Percentiles rank a stretch among this genome's conserved stretches.
phyloP scores from a whole-genome alignment of 2,888 invertebrate species.

The Agriopis aurantiaria region DNA sequence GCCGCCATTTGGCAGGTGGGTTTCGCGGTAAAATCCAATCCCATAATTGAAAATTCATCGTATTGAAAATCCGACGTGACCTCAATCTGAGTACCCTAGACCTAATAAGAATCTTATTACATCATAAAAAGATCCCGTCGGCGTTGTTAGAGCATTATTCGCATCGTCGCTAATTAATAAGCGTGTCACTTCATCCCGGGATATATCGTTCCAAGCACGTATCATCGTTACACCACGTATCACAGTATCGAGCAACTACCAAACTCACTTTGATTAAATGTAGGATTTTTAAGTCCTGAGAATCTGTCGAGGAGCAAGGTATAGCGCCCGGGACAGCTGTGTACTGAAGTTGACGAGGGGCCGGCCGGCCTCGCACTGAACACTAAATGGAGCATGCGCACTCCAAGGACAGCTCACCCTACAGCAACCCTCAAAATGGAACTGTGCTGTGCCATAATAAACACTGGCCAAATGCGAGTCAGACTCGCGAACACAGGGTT shows the following conservation, averaged over 20 bases:
- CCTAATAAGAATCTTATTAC: slow-evolving; percentile 32
- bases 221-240: neutral
- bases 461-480: slow-evolving; percentile 36
- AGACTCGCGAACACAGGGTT: too few species aligned
- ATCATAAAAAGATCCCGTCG: slow-evolving; percentile 31
- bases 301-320: slow-evolving; percentile 55
- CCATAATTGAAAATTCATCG: slow-evolving; percentile 3
- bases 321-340: slow-evolving; percentile 67
- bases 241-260: neutral
- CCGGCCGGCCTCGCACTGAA: slow-evolving; percentile 56
- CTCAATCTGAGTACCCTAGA: slow-evolving; percentile 10
- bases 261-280: slow-evolving; percentile 77
- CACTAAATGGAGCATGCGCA: slow-evolving; percentile 80
- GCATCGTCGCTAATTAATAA: slow-evolving; percentile 40
- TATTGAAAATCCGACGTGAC: neutral
- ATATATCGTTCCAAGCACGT: neutral
- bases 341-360: slow-evolving; percentile 75
- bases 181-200: slow-evolving; percentile 9
- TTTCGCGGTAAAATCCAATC: slow-evolving; percentile 57
- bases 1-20: slow-evolving; percentile 61
- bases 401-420: slow-evolving; percentile 65
- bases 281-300: slow-evolving; percentile 79
- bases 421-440: slow-evolving; percentile 65
- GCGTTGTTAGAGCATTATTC: neutral
- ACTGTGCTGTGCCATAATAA: slow-evolving; percentile 54